Percentiles rank a stretch among this genome's conserved stretches.
Conservation (phyloP, 92 coral and sea anemone genomes). For the Phenganax marumi region DNA sequence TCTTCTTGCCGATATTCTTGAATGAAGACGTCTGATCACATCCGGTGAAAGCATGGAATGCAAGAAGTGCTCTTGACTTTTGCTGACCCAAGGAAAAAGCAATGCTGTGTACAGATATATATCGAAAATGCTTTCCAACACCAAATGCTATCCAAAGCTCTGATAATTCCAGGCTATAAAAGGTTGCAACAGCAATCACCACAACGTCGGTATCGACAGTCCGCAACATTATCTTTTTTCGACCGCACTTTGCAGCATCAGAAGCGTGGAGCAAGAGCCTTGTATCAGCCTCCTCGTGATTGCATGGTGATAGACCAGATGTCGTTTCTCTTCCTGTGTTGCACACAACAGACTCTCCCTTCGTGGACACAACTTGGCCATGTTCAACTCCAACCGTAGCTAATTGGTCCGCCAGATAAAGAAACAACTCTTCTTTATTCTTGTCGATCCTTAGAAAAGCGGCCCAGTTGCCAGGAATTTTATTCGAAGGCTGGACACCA, state of each 20-base stretch:
- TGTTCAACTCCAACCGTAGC: no score
- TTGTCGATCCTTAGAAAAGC: not conserved
- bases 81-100: no score
- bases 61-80: constrained; percentile 59
- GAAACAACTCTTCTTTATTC: no score
- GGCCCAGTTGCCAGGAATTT: not conserved
- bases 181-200: not conserved
- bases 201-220: no score
- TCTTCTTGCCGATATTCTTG: constrained; percentile 60
- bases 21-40: constrained; percentile 62
- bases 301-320: no score
- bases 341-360: no score
- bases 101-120: constrained; percentile 51
- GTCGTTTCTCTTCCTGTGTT: no score
- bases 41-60: constrained; percentile 65
- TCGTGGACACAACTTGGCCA: no score
- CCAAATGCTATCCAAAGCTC: no score
- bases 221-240: no score
- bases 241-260: constrained; percentile 15
- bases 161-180: constrained; percentile 59
- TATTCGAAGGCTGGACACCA: not conserved
- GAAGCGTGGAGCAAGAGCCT: not conserved
- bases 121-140: no score
- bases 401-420: no score
- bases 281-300: constrained; percentile 42